Conservation (phyloP, 2,888 invertebrate genomes). For the Drosophila subsilvestris region DNA sequence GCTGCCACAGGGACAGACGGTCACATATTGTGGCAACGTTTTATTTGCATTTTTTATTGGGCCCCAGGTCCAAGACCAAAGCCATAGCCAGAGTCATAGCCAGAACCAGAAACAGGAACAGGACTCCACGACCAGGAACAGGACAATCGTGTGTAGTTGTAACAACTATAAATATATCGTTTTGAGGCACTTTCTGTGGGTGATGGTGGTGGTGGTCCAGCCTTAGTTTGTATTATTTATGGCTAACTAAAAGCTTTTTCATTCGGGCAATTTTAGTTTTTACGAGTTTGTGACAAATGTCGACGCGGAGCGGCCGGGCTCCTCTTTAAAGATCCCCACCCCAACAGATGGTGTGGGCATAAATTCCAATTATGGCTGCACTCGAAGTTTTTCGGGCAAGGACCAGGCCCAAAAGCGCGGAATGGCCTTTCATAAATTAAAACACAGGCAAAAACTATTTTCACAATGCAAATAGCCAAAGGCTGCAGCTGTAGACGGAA, state of each 20-base stretch:
- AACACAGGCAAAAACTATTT: conserved; percentile 62
- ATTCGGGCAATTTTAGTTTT: conserved; percentile 65
- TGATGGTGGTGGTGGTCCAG: background rate
- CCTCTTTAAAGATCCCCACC: conserved; percentile 32
- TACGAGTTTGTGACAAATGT: conserved; percentile 59
- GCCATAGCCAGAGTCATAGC: too few relatives aligned
- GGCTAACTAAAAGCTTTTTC: conserved; percentile 76
- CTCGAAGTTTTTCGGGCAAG: conserved; percentile 50
- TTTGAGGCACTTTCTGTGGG: conserved; percentile 32
- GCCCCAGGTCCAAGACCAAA: conserved; percentile 12
- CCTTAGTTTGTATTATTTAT: conserved; percentile 71
- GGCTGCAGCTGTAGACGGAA: conserved; percentile 24
- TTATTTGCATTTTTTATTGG: conserved; percentile 55
- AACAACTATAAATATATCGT: conserved; percentile 70
- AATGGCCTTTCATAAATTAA: conserved; percentile 57
- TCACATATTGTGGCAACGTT: conserved; percentile 48
- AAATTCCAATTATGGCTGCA: conserved; percentile 74
- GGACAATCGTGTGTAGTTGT: conserved; percentile 8
- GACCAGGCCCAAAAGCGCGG: conserved; percentile 14
- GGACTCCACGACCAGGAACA: background rate
- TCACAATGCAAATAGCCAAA: conserved; percentile 50
- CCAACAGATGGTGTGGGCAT: conserved; percentile 60
- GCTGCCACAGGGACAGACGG: conserved; percentile 16
- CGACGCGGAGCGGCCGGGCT: conserved; percentile 10
- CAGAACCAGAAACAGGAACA: background rate